Evolutionary conservation across 2,113 vertebrate species (phyloP), one percentile per base, ranked within the genome.

Genomic region (Archocentrus centrarchus): DNA sequence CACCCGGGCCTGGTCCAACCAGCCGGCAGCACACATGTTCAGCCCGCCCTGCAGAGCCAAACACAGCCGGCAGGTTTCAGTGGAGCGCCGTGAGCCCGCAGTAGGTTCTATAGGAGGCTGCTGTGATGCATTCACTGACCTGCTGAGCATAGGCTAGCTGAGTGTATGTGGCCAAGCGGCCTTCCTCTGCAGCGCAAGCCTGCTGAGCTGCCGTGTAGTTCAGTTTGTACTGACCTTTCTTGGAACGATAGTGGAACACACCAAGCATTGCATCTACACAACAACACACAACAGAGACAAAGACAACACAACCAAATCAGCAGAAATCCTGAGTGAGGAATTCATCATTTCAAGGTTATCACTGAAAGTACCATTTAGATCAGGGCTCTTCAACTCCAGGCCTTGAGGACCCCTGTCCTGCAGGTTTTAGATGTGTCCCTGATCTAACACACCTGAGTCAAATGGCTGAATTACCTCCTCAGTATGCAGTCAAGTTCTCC

Each of bases 61-160:
- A 22, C 41, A 64, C 57, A 47, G 27, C 39, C 61, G 8, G 37
- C 24, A 58, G 1, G 27, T 32, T 30, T 73, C 17, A 73, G 17
- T 27, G 10, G 47, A 32, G 0, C 11, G 4, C 17, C 44, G 18
- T 27, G 47, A 3, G 17, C 66, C 20, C 10, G 3, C 18, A 4
- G 11, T 17, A 59, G 24, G 11, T 53, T 11, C 14, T 7, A 0
- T 3, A 0, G 3, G 20, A 20, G 37, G 53, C 11, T 2, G 6
- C 7, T 7, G 41, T 62, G 55, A 6, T 77, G 53, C 1, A 35
- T 90, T 82, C 77, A 88, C 83, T 83, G 88, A 98, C 98, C 97
- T 97, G 96, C 93, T 98, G 97, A 2, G 98, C 97, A 0, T 98
- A 98, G 61, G 95, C 93, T 63, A 99, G 96, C 95, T 99, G 98